Conservation (phyloP, 2,888 invertebrate genomes). For the Mythimna ferrago region DNA sequence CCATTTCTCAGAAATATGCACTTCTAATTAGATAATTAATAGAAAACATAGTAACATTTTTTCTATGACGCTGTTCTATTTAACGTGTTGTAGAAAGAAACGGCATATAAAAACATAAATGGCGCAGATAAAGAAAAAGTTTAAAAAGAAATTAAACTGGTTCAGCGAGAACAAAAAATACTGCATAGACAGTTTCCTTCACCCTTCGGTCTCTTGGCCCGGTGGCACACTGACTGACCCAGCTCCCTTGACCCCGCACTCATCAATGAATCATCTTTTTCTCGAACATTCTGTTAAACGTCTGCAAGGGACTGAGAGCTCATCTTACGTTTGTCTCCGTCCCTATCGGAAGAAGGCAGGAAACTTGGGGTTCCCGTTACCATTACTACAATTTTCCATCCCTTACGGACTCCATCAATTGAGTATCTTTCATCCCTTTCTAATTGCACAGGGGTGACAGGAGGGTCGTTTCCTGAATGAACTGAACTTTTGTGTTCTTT, state of each 20-base stretch:
- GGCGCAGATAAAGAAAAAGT: slow-evolving; percentile 32
- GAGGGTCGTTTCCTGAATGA: slow-evolving; percentile 78
- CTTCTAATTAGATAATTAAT: slow-evolving; percentile 19
- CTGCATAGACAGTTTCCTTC: slow-evolving; percentile 62
- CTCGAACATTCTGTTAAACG: slow-evolving; percentile 52
- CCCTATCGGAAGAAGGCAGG: slow-evolving; percentile 82
- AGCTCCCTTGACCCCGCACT: slow-evolving; percentile 64
- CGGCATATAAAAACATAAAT: slow-evolving; percentile 28
- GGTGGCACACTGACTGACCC: slow-evolving; percentile 80
- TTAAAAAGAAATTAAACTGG: slow-evolving; percentile 55
- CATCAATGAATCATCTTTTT: slow-evolving; percentile 67
- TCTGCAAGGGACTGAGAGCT: slow-evolving; percentile 70
- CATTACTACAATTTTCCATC: slow-evolving; percentile 67
- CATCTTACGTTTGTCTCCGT: slow-evolving; percentile 72
- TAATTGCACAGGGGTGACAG: slow-evolving; percentile 76
- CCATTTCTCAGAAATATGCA: neutral
- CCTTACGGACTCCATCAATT: slow-evolving; percentile 63
- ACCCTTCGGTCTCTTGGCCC: slow-evolving; percentile 75
- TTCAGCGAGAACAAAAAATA: slow-evolving; percentile 56
- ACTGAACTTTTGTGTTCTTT: slow-evolving; percentile 72
- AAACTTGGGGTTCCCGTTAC: slow-evolving; percentile 83
- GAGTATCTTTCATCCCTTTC: slow-evolving; percentile 67
- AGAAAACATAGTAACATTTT: slow-evolving; percentile 1
- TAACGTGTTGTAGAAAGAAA: neutral
- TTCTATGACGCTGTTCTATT: slow-evolving; percentile 4